These are phyloP conservation scores for Chaetodon auriga DNA, from an alignment of 2,113 vertebrate genomes.

Conservation along the genomic window DNA sequence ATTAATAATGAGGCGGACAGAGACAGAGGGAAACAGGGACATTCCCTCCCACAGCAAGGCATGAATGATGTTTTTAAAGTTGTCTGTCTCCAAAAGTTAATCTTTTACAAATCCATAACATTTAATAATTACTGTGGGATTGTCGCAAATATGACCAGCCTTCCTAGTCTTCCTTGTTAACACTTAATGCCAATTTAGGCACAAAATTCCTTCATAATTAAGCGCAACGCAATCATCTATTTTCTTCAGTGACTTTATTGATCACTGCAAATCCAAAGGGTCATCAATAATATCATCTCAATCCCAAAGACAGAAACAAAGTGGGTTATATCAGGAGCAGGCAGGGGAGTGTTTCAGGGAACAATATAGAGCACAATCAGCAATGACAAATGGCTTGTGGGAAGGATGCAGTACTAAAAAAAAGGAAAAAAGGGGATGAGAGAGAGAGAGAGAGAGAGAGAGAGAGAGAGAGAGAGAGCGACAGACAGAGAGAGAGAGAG, in stretches of 20 bases:
- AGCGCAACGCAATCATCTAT: neutral
- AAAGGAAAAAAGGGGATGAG: slow-evolving; percentile 19
- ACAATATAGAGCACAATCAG: slow-evolving; percentile 49
- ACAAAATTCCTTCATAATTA: neutral
- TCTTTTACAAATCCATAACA: neutral
- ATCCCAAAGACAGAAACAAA: slow-evolving; percentile 1
- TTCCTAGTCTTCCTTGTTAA: neutral
- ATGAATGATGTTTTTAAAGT: neutral
- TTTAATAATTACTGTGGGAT: neutral
- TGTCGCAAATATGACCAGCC: neutral
- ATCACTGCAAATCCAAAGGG: neutral
- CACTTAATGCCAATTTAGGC: neutral
- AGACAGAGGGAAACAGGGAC: neutral
- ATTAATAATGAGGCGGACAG: slow-evolving; percentile 26
- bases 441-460: slow-evolving; percentile 1
- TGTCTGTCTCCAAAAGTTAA: neutral
- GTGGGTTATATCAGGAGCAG: slow-evolving; percentile 5
- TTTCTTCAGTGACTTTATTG: slow-evolving; percentile 8
- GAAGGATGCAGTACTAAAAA: slow-evolving; percentile 50
- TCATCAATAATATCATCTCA: slow-evolving; percentile 21
- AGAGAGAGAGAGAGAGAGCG: slow-evolving; percentile 30
- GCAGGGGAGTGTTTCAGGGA: slow-evolving; percentile 11
- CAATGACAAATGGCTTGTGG: slow-evolving; percentile 65
- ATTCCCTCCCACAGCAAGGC: neutral
- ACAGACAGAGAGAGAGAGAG: no score